Evolutionary conservation across 2,888 invertebrate species (phyloP).

Genomic region (Slavum lentiscoides): DNA sequence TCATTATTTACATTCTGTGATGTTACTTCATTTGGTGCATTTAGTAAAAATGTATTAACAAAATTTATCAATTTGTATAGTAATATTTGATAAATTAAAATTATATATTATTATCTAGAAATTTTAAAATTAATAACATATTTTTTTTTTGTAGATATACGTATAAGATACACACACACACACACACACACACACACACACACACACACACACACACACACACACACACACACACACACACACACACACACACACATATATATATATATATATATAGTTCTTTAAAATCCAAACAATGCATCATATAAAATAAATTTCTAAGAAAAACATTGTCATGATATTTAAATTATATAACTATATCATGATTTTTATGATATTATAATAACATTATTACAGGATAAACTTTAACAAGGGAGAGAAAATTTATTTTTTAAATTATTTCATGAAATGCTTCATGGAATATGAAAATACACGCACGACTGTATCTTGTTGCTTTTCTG

Average conservation of each 20-base stretch:
- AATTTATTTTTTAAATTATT: slow-evolving; percentile 17
- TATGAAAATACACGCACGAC: slow-evolving; percentile 33
- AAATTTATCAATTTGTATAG: neutral
- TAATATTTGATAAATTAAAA: neutral
- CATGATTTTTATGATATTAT: neutral
- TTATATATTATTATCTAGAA: neutral
- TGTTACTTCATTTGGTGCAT: neutral
- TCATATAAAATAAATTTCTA: neutral
- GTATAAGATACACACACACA: no score
- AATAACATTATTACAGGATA: neutral
- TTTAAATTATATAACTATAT: neutral
- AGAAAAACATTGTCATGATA: neutral
- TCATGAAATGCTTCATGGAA: neutral
- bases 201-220: no score
- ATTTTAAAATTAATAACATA: no score
- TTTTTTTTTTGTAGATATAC: no score
- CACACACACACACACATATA: no score
- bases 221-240: no score
- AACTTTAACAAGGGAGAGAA: neutral
- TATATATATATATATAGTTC: neutral
- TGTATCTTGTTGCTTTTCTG: slow-evolving; percentile 32
- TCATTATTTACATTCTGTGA: neutral
- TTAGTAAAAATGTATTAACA: neutral
- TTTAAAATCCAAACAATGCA: neutral
- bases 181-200: no score